A percentile compares a stretch with the other conserved stretches of the same genome.
Evolutionary conservation across 2,113 vertebrate genomes (phyloP).

Genomic region (Eulacestoma nigropectus): DNA sequence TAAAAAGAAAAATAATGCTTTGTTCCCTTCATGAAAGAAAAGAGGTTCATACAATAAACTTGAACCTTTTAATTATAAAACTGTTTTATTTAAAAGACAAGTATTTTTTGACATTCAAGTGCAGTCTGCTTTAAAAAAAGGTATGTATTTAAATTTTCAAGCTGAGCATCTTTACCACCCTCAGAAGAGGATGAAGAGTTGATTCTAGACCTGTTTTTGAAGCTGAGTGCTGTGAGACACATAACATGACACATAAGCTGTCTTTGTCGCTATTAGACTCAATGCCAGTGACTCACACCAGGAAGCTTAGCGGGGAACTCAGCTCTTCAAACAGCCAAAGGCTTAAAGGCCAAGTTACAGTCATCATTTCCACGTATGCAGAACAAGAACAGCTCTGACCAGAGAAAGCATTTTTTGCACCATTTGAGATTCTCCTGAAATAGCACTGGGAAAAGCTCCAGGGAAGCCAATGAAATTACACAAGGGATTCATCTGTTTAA

Average conservation of each 20-base stretch:
- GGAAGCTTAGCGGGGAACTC: neutral
- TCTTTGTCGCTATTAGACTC: neutral
- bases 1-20: neutral
- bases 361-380: neutral
- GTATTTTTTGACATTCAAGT: neutral
- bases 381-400: neutral
- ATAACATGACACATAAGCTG: neutral
- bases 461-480: neutral
- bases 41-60: neutral
- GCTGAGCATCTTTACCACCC: neutral
- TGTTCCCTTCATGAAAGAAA: neutral
- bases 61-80: neutral
- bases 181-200: neutral
- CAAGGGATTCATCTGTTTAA: constrained; percentile 1
- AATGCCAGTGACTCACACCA: neutral
- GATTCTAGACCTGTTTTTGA: neutral
- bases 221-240: neutral
- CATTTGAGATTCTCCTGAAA: neutral
- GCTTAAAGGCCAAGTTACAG: neutral
- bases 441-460: neutral
- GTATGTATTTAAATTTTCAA: neutral
- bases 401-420: neutral
- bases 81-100: neutral
- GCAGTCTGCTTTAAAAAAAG: neutral
- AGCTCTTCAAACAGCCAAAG: neutral